phyloP scores from a whole-genome alignment of 2,113 vertebrate genomes.

The Etheostoma cragini region DNA sequence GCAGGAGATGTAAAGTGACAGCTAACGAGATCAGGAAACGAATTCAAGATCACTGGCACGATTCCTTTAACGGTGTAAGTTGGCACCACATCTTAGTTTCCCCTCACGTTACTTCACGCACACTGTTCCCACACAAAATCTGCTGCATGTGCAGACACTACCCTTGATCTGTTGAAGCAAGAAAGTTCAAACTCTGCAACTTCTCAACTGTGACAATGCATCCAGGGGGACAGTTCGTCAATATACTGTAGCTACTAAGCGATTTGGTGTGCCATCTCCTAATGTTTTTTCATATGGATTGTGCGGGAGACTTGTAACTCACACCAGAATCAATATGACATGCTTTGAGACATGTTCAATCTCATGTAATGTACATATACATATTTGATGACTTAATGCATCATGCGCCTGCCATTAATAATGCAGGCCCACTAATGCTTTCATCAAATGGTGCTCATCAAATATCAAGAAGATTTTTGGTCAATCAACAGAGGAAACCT shows the following conservation, averaged over 20 bases:
- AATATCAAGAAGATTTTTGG: constrained; percentile 80
- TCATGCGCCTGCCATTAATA: constrained; percentile 77
- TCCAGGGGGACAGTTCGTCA: constrained; percentile 37
- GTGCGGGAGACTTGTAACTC: constrained; percentile 69
- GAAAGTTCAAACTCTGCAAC: constrained; percentile 57
- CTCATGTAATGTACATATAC: constrained; percentile 81
- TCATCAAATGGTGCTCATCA: constrained; percentile 80
- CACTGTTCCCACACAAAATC: constrained; percentile 61
- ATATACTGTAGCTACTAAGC: constrained; percentile 61
- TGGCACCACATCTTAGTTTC: constrained; percentile 57
- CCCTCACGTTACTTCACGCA: constrained; percentile 67
- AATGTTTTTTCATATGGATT: constrained; percentile 70
- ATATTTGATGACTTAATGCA: constrained; percentile 84
- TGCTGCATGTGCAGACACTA: constrained; percentile 64
- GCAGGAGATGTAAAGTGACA: constrained; percentile 64
- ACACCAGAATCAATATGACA: constrained; percentile 81
- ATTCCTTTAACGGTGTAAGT: constrained; percentile 53
- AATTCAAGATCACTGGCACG: constrained; percentile 56
- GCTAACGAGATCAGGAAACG: constrained; percentile 66
- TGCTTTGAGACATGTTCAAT: constrained; percentile 76
- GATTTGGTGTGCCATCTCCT: constrained; percentile 61
- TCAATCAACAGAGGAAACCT: constrained; percentile 62
- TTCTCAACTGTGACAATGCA: constrained; percentile 50
- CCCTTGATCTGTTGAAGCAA: constrained; percentile 54
- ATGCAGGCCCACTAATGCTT: constrained; percentile 77